Evolutionary conservation across 2,113 vertebrate species (phyloP).

Genomic region (Centrocercus urophasianus): DNA sequence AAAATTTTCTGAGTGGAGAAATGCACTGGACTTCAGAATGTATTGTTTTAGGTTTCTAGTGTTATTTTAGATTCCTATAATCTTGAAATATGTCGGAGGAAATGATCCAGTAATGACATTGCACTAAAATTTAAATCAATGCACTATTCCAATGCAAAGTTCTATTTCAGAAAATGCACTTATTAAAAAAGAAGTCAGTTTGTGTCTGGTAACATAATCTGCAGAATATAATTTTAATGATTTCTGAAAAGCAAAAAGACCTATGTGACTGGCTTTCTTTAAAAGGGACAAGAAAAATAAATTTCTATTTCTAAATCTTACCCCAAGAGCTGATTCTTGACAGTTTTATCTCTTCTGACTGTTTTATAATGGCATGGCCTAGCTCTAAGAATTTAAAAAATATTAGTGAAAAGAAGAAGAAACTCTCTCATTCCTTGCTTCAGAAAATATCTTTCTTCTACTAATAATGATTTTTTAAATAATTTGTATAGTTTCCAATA

Average conservation of each 20-base stretch:
- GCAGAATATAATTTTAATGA: neutral
- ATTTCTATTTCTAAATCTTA: neutral
- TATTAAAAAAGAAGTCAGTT: neutral
- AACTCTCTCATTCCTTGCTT: neutral
- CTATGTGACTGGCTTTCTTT: neutral
- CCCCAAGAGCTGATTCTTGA: neutral
- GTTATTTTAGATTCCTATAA: neutral
- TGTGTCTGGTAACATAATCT: neutral
- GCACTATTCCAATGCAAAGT: neutral
- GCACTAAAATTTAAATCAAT: neutral
- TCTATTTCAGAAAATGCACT: neutral
- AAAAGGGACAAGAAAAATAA: neutral
- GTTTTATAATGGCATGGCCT: neutral
- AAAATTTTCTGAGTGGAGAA: neutral
- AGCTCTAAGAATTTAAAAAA: neutral
- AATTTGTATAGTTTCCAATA: neutral
- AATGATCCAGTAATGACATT: neutral
- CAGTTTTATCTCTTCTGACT: neutral
- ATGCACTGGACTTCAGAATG: neutral
- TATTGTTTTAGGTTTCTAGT: neutral
- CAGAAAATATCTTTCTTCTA: neutral
- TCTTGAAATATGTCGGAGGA: neutral
- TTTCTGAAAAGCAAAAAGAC: neutral
- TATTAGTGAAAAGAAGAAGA: neutral
- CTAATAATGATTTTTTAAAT: neutral